Percentiles rank a stretch among this genome's conserved stretches.
These are phyloP conservation scores for Perca flavescens DNA, from an alignment of 2,113 vertebrate genomes.

Conservation along the genomic window DNA sequence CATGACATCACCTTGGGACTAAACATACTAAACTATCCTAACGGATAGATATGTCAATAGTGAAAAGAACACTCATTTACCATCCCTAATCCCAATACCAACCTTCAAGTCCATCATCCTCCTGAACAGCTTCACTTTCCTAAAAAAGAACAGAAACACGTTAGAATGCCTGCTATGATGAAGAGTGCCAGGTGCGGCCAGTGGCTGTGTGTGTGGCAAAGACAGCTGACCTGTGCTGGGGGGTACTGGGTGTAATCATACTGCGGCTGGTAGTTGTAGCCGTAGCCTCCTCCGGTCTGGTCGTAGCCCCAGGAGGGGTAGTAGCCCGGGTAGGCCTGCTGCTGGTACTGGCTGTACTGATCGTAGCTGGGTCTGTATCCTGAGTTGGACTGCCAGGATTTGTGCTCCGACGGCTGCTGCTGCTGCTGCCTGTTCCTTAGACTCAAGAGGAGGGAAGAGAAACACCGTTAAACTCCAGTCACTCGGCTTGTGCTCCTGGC, in stretches of 20 bases:
- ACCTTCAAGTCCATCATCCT: conserved; percentile 94
- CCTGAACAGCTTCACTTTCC: conserved; percentile 88
- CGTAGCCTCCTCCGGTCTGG: conserved; percentile 88
- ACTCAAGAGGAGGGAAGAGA: conserved; percentile 25
- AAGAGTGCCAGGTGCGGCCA: too few relatives aligned
- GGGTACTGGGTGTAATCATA: conserved; percentile 90
- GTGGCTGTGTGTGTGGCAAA: background rate
- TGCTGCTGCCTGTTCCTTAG: conserved; percentile 71
- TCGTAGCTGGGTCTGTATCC: conserved; percentile 85
- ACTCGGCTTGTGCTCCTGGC: background rate
- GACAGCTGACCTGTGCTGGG: conserved; percentile 86
- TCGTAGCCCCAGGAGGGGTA: conserved; percentile 93
- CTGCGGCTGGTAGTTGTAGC: conserved; percentile 89
- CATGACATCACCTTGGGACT: background rate
- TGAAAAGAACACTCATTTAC: background rate
- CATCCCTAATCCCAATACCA: conserved; percentile 18
- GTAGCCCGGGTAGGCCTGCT: conserved; percentile 90
- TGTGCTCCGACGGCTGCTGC: conserved; percentile 57
- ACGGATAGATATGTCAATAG: background rate
- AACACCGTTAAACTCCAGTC: background rate
- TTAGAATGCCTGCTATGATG: background rate
- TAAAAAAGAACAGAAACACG: conserved; percentile 66
- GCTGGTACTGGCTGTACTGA: conserved; percentile 89
- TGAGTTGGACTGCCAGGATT: conserved; percentile 86
- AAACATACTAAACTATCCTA: background rate